Evolutionary conservation across 2,888 invertebrate species (phyloP), one percentile per base, ranked within the genome.

Genomic region (Sicus ferrugineus): DNA sequence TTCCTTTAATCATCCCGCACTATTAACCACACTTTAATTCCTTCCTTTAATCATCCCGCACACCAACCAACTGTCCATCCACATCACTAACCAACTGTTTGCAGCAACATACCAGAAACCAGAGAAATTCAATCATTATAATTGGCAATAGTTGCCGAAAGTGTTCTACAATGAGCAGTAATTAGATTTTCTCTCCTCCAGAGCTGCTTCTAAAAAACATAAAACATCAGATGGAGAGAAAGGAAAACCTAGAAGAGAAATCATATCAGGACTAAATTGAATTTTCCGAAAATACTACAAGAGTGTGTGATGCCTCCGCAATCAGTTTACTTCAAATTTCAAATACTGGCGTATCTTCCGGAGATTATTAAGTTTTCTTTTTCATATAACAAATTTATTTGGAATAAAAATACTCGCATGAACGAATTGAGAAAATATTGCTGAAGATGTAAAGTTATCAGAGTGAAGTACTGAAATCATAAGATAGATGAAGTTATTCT

Each of bases 61-160:
- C 19, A 6, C 23, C n/a, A 21, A 9, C 19, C n/a, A 50, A 3
- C 50, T 21, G 19, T 4, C 19, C 21, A 21, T 19, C 21, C 46
- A 7, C 16, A 11, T 16, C 3, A 6, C 46, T 14, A 46, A 52
- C 23, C 54, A 66, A 56, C 23, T 19, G 56, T 38, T 28, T 19
- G 56, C 46, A 48, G 31, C 58, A 28, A 38, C 23, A 19, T 46
- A 19, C 30, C 42, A 50, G 67, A 67, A 59, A 48, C 56, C 59
- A 58, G 59, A 67, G 59, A 65, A 67, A 67, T 67, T 31, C 67
- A 67, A 67, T 67, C 58, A 48, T 59, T n/a, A 26, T 28, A 54
- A 30, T 38, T 56, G 66, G 23, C 9, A 66, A 56, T 28, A 26
- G 3, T 54, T 65, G 34, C 54, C 42, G 54, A 30, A 66, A 19